Conservation (phyloP, 1,140 invertebrate genomes). For the Hyles vespertilio region DNA sequence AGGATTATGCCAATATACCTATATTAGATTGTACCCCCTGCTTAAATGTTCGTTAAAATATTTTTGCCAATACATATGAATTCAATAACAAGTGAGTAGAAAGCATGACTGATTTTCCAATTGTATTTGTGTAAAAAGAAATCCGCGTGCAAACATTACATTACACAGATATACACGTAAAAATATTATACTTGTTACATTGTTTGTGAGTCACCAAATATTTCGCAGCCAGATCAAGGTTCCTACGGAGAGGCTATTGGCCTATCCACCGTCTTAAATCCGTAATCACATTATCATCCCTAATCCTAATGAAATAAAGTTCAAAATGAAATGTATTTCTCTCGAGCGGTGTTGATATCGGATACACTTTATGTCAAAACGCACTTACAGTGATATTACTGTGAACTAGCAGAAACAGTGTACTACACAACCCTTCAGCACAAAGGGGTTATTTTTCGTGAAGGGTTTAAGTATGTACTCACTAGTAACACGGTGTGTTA, state of each 20-base stretch:
- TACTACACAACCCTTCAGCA: no score
- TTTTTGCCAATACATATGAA: no score
- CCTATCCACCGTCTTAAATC: constrained; percentile 19
- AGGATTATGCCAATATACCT: no score
- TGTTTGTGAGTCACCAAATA: constrained; percentile 32
- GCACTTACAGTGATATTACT: constrained; percentile 8
- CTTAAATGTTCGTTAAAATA: no score
- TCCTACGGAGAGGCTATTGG: constrained; percentile 36
- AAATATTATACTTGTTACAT: constrained; percentile 9
- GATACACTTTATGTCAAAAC: constrained; percentile 16
- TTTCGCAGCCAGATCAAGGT: constrained; percentile 36
- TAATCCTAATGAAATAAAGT: constrained; percentile 7
- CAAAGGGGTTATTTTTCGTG: background rate
- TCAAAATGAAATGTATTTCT: constrained; percentile 3
- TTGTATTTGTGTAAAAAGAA: no score
- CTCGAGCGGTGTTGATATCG: constrained; percentile 1
- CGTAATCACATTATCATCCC: background rate
- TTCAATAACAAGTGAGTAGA: no score
- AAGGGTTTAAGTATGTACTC: no score
- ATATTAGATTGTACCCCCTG: no score
- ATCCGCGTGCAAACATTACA: background rate
- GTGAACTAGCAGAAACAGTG: no score
- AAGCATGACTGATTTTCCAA: no score
- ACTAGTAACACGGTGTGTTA: no score
- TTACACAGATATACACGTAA: constrained; percentile 1